phyloP scores from a whole-genome alignment of 1,140 invertebrate genomes.

The Lepidurus packardi region DNA sequence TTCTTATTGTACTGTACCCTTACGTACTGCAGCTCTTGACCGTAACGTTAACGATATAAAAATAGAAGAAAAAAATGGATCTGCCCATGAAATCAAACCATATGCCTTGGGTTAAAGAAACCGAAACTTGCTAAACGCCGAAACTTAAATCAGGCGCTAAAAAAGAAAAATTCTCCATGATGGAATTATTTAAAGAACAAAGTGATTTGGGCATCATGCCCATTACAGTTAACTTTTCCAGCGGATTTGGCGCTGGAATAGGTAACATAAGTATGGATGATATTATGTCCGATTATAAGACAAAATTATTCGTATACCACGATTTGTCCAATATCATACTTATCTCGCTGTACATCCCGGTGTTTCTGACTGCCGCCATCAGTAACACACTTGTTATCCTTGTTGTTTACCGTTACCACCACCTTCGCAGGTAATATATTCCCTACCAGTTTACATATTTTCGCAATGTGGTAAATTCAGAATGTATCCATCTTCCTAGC shows the following conservation, averaged over 20 bases:
- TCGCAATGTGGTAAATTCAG: too few species aligned
- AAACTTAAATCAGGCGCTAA: not conserved
- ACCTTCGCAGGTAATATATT: constrained; percentile 57
- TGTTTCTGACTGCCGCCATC: constrained; percentile 54
- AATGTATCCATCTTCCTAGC: too few species aligned
- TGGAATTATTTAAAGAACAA: not conserved
- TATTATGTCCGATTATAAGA: not conserved
- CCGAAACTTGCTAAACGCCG: too few species aligned
- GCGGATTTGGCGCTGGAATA: not conserved
- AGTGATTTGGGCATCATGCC: not conserved
- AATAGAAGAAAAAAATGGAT: not conserved
- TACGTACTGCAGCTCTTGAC: not conserved
- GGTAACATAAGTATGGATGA: not conserved
- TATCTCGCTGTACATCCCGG: constrained; percentile 55
- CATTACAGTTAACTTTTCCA: not conserved
- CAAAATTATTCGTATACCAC: not conserved
- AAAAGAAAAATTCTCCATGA: not conserved
- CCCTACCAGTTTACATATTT: not conserved
- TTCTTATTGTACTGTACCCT: not conserved
- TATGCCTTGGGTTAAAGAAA: not conserved
- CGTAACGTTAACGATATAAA: not conserved
- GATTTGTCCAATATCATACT: constrained; percentile 46
- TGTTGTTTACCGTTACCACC: constrained; percentile 60
- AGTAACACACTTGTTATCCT: constrained; percentile 60
- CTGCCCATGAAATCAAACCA: not conserved